Evolutionary conservation across 2,113 vertebrate species (phyloP).

Genomic region (Canis aureus): DNA sequence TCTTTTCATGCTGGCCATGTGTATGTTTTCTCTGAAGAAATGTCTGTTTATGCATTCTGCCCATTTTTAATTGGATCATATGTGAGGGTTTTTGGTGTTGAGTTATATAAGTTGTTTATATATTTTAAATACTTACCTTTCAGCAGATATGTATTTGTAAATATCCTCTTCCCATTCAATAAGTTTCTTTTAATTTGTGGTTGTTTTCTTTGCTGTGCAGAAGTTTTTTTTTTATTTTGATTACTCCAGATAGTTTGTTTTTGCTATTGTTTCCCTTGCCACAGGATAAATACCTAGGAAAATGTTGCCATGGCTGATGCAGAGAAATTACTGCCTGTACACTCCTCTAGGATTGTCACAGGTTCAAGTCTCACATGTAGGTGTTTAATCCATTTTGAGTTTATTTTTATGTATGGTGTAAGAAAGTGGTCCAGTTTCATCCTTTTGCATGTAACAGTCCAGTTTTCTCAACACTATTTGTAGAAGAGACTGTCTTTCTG

Average conservation of each 20-base stretch:
- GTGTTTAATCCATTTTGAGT: background rate
- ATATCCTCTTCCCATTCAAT: background rate
- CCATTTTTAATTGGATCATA: background rate
- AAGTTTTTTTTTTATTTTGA: background rate
- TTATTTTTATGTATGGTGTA: background rate
- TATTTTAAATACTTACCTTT: background rate
- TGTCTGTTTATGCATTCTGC: background rate
- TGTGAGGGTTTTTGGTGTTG: background rate
- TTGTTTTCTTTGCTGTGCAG: background rate
- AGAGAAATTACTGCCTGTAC: background rate
- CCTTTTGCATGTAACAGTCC: background rate
- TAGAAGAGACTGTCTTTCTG: background rate
- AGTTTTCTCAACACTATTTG: background rate
- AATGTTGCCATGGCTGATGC: background rate
- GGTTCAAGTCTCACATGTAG: background rate
- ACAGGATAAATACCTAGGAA: background rate
- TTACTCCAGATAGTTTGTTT: background rate
- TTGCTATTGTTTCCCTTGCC: background rate
- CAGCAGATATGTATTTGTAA: background rate
- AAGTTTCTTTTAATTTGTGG: background rate
- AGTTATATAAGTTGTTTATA: background rate
- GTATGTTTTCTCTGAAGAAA: background rate
- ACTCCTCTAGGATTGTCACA: background rate
- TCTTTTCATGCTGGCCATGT: background rate
- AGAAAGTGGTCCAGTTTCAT: background rate